phyloP scores from a whole-genome alignment of 2,888 invertebrate species.

The Zele albiditarsus region DNA sequence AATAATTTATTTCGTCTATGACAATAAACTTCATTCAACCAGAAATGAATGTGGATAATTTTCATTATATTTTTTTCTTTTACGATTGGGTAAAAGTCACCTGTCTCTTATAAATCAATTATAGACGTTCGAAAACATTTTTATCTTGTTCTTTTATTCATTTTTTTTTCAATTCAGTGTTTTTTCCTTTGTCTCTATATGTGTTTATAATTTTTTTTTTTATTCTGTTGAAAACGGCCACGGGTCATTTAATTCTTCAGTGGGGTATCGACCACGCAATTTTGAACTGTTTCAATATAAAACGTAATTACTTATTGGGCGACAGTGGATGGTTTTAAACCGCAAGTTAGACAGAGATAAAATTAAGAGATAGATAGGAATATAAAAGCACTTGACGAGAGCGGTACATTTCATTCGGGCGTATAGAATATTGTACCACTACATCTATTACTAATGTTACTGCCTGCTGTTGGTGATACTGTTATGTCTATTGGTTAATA shows the following conservation, averaged over 20 bases:
- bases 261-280: conserved; percentile 32
- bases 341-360: neutral
- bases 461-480: too few relatives aligned
- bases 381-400: neutral
- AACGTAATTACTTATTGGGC: conserved; percentile 57
- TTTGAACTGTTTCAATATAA: conserved; percentile 31
- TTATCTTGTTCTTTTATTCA: neutral
- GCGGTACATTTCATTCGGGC: conserved; percentile 17
- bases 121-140: conserved; percentile 23
- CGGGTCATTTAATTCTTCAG: neutral
- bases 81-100: conserved; percentile 53
- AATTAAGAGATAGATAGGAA: neutral
- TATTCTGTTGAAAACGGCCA: neutral
- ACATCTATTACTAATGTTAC: too few relatives aligned
- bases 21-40: neutral
- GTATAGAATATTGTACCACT: conserved; percentile 25
- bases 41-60: neutral
- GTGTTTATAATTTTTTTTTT: neutral
- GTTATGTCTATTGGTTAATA: conserved; percentile 30
- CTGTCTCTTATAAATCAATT: conserved; percentile 60
- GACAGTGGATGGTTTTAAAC: conserved; percentile 28
- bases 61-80: neutral
- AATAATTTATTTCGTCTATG: neutral
- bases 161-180: too few relatives aligned
- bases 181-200: too few relatives aligned